Percentiles rank a stretch among this genome's conserved stretches.
Conservation (phyloP, 2,888 invertebrate species). For the Branchinecta sandiegonensis region DNA sequence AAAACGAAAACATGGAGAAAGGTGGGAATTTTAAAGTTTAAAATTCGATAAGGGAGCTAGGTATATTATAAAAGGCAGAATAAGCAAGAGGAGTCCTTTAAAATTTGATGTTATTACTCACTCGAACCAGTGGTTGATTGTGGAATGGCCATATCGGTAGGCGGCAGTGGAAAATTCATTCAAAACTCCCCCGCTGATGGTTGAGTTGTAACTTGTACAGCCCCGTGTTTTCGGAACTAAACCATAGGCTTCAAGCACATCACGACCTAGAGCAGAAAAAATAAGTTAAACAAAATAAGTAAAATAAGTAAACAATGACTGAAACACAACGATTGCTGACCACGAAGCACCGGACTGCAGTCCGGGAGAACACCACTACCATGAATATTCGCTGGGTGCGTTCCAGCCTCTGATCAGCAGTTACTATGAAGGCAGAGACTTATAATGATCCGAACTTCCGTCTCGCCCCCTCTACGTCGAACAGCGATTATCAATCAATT, state of each 20-base stretch:
- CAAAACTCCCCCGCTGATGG: conserved; percentile 26
- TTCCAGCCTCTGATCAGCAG: no score
- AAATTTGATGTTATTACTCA: conserved; percentile 16
- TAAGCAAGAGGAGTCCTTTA: background rate
- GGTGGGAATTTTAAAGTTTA: no score
- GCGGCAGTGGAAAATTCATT: conserved; percentile 30
- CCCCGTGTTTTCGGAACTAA: conserved; percentile 19
- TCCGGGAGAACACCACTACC: no score
- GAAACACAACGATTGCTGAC: no score
- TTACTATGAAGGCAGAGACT: no score
- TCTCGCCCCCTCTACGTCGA: no score
- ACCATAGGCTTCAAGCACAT: conserved; percentile 20
- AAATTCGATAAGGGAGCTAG: no score
- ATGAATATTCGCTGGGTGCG: no score
- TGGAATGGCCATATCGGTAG: conserved; percentile 24
- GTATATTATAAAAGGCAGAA: background rate
- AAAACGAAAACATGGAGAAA: no score
- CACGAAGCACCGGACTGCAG: no score
- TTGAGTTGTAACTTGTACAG: conserved; percentile 28
- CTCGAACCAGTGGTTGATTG: conserved; percentile 23
- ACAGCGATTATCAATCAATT: no score
- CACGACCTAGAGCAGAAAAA: conserved; percentile 15
- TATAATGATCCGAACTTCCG: no score
- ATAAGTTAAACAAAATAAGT: background rate
- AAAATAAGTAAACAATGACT: background rate